Evolutionary conservation across 2,888 invertebrate genomes (phyloP).

Genomic region (Endotricha flammealis): DNA sequence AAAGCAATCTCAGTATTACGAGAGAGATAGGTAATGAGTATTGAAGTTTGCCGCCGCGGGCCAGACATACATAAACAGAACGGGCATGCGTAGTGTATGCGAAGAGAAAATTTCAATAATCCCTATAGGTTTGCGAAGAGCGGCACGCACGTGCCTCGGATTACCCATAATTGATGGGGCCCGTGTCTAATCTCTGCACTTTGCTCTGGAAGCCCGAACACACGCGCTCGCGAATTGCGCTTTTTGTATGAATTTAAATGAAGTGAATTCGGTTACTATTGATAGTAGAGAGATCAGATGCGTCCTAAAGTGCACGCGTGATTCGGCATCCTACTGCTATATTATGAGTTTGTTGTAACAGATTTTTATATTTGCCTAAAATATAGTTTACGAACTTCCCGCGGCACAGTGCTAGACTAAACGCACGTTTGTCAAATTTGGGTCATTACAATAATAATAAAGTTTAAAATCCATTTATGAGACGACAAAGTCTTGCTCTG

Average conservation of each 20-base stretch:
- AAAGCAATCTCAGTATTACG: constrained; percentile 1
- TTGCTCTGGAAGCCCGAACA: constrained; percentile 37
- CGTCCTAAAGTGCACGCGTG: no score
- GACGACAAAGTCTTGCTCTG: no score
- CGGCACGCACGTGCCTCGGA: constrained; percentile 66
- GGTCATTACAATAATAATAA: no score
- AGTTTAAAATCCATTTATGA: no score
- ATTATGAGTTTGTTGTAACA: no score
- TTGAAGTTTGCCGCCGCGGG: constrained; percentile 3
- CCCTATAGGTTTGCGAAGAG: constrained; percentile 60
- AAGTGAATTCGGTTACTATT: no score
- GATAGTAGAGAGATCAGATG: no score
- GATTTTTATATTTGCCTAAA: no score
- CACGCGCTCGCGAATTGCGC: constrained; percentile 6
- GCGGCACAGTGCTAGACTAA: no score
- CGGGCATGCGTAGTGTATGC: constrained; percentile 24
- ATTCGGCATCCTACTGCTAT: no score
- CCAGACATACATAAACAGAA: constrained; percentile 18
- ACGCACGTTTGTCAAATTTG: no score
- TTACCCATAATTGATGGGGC: constrained; percentile 72
- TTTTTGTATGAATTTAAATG: neutral
- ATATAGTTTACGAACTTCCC: no score
- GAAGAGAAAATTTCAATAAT: constrained; percentile 66
- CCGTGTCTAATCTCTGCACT: constrained; percentile 71
- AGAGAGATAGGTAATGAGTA: constrained; percentile 1